A percentile compares a stretch with the other conserved stretches of the same genome.
Conservation (phyloP, 1,140 invertebrate species). For the Aphelinus atriplicis region DNA sequence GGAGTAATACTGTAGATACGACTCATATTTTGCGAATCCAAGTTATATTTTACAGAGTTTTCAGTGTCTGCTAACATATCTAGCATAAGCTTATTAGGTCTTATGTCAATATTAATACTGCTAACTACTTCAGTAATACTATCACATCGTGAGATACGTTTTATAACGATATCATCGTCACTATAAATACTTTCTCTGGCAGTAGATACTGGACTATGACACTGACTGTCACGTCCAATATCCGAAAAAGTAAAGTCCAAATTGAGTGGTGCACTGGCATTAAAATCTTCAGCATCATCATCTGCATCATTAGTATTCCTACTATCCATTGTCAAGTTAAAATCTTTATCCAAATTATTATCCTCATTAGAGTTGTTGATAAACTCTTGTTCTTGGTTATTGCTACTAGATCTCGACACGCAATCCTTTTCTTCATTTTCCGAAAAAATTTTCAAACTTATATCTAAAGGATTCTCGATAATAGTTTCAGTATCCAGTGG, state of each 20-base stretch:
- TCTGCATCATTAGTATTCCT: too few species aligned
- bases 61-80: conserved; percentile 46
- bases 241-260: conserved; percentile 35
- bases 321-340: too few species aligned
- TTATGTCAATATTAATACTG: conserved; percentile 50
- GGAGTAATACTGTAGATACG: conserved; percentile 60
- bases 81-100: conserved; percentile 41
- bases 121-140: conserved; percentile 54
- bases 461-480: conserved; percentile 17
- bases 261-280: not conserved
- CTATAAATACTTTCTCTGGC: conserved; percentile 18
- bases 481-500: not conserved
- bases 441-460: conserved; percentile 1
- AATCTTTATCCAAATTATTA: too few species aligned
- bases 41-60: conserved; percentile 54
- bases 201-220: conserved; percentile 9
- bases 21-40: conserved; percentile 54
- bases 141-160: conserved; percentile 44
- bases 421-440: conserved; percentile 1
- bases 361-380: too few species aligned
- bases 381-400: too few species aligned
- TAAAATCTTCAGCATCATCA: too few species aligned
- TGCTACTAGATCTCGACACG: too few species aligned
- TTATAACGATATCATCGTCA: conserved; percentile 28
- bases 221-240: conserved; percentile 18